Conservation (phyloP, 2,797 vertebrate genomes). For the Sternotherus odoratus region DNA sequence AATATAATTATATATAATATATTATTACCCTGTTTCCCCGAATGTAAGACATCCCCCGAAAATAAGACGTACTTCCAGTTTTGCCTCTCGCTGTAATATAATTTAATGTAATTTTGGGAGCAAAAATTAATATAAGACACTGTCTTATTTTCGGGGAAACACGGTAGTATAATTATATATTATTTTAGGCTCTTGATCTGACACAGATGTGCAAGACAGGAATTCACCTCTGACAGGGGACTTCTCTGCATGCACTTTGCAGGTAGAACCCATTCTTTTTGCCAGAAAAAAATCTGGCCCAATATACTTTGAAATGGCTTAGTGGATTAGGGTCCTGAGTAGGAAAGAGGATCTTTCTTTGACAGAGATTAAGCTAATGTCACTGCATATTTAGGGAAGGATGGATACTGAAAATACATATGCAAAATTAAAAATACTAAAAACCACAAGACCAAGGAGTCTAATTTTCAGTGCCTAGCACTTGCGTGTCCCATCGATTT, state of each 20-base stretch:
- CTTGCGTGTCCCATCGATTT: not conserved
- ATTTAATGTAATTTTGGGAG: no score
- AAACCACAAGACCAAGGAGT: not conserved
- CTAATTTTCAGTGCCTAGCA: not conserved
- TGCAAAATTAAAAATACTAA: not conserved
- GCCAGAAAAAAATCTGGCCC: not conserved
- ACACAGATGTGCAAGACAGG: fast-evolving
- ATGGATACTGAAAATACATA: not conserved
- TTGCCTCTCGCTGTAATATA: no score
- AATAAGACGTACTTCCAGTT: no score
- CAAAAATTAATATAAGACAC: no score
- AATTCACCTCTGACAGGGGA: not conserved
- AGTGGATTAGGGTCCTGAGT: not conserved
- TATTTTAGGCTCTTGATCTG: no score
- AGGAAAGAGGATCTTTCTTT: not conserved
- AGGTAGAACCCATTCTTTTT: not conserved
- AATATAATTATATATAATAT: no score
- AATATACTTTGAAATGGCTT: not conserved
- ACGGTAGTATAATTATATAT: no score
- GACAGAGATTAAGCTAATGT: not conserved
- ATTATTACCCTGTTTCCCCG: no score
- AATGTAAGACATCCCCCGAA: no score
- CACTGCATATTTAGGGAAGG: not conserved
- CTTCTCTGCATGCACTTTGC: not conserved
- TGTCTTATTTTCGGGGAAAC: no score